Conservation (phyloP, 2,113 vertebrate species). For the Balaenoptera acutorostrata region DNA sequence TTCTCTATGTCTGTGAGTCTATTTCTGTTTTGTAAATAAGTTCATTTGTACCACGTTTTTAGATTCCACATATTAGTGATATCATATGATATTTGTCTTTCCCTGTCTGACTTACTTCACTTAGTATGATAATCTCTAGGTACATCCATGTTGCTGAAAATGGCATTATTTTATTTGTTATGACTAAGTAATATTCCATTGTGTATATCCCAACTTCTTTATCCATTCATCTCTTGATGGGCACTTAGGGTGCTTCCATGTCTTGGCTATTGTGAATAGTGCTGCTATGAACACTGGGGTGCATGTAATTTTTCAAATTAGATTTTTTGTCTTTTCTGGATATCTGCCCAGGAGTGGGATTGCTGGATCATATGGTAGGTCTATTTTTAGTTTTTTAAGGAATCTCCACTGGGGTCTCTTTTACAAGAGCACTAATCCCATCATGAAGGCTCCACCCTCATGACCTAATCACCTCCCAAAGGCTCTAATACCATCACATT, state of each 20-base stretch:
- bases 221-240: too few relatives aligned
- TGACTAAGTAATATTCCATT: not conserved
- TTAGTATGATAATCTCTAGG: not conserved
- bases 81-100: not conserved
- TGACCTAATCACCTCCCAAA: not conserved
- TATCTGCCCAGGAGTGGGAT: too few relatives aligned
- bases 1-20: not conserved
- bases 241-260: too few relatives aligned
- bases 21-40: not conserved
- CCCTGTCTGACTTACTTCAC: not conserved
- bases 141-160: not conserved
- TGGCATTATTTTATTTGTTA: not conserved
- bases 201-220: too few relatives aligned
- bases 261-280: too few relatives aligned
- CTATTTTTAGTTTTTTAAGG: too few relatives aligned
- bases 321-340: too few relatives aligned
- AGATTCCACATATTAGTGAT: too few relatives aligned
- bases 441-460: not conserved
- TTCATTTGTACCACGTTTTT: not conserved
- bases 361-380: too few relatives aligned
- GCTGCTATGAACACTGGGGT: too few relatives aligned
- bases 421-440: not conserved
- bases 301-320: too few relatives aligned
- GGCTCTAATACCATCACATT: not conserved
- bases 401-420: not conserved